A percentile compares a stretch with the other conserved stretches of the same genome.
Conservation (phyloP, 1,140 invertebrate species). For the Bombyx mori region ASM3026992v2 NC_085112.1:10059001-10059500, state of each 20-base stretch:
- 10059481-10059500: too few relatives aligned
- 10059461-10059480: too few relatives aligned
- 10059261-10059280: slow-evolving; percentile 39
- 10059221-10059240: slow-evolving; percentile 50
- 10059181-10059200: slow-evolving; percentile 60
- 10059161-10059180: slow-evolving; percentile 54
- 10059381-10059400: too few relatives aligned
- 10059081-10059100: slow-evolving; percentile 11
- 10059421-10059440: slow-evolving; percentile 6
- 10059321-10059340: slow-evolving; percentile 8
- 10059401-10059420: too few relatives aligned
- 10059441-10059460: background rate
- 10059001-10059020: too few relatives aligned
- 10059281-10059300: slow-evolving; percentile 39
- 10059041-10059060: background rate
- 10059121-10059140: slow-evolving; percentile 44
- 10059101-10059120: slow-evolving; percentile 19
- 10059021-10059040: too few relatives aligned
- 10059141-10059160: slow-evolving; percentile 59
- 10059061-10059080: slow-evolving; percentile 9
- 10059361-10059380: too few relatives aligned
- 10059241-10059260: slow-evolving; percentile 48
- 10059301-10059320: slow-evolving; percentile 50
- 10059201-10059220: slow-evolving; percentile 65
- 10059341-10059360: too few relatives aligned